Base-by-base conservation (phyloP, 2,797 vertebrate species). In the Acanthurus lineatus region DNA sequence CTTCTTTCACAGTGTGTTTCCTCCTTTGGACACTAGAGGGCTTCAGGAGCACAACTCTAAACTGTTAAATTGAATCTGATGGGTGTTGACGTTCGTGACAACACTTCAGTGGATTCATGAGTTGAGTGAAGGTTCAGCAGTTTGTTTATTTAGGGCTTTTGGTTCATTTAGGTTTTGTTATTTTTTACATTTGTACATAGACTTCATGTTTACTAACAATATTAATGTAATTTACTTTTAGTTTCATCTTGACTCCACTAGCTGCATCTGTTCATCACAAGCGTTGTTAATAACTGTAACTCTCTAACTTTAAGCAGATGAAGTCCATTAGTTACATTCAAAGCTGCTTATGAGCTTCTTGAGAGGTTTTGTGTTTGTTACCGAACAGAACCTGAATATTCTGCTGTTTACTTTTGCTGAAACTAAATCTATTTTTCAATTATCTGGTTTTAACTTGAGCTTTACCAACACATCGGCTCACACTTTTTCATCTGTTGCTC, bases 171-270 rank as follows among this genome's bases (percentile, higher is more conserved):
- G 35, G 28, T 76, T 86, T 79, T 56, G 65, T 82, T 73, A 1
- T 49, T 40, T 86, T 87, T 81, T 85, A 81, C 72, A 65, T 88
- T 61, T 89, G 87, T 93, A 85, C 69, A 90, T 91, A 89, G 82
- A 83, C 72, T 69, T 40, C 72, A 75, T 84, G 83, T 91, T 86
- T 89, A 87, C 88, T 93, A 90, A 90, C 76, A 78, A 69, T 54
- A 38, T 89, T 76, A 58, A 49, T 22, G 17, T 69, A 40, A 78
- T 74, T 58, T 32, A 65, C 25, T 86, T 85, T 51, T 70, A 53
- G 25, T 86, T n/a, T 71, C 51, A 6, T 53, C 12, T 9, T 4
- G 5, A 0, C 49, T 1, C 14, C n/a, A 44, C 49, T 4, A 1
- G 11, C 42, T 38, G 22, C 45, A 78, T 77, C 71, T 82, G 42